Evolutionary conservation across 2,797 vertebrate genomes (phyloP).

Genomic region (Hoplostethus atlanticus): DNA sequence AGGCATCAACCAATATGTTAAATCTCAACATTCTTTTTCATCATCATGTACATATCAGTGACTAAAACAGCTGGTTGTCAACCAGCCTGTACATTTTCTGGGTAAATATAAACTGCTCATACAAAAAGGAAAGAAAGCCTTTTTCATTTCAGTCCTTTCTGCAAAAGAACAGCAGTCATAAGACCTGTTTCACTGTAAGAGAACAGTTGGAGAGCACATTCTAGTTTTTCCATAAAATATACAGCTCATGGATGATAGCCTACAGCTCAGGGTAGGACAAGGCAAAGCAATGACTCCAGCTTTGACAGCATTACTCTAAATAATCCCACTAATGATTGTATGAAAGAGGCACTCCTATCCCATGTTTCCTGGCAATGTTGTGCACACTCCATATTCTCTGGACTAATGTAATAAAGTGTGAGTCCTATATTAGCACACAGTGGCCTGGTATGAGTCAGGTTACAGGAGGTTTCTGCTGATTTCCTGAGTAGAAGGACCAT

Average conservation of each 20-base stretch:
- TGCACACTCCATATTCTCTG: not conserved
- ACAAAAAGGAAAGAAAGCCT: not conserved
- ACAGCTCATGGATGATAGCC: not conserved
- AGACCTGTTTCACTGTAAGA: not conserved
- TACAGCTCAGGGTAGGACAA: not conserved
- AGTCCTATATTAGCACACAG: not conserved
- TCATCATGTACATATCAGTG: slow-evolving; percentile 2
- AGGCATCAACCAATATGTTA: slow-evolving; percentile 17
- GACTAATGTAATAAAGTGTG: not conserved
- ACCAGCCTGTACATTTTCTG: not conserved
- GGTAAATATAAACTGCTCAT: not conserved
- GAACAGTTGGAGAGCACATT: not conserved
- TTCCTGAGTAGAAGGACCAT: not conserved
- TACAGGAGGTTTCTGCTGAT: slow-evolving; percentile 17
- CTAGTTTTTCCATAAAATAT: not conserved
- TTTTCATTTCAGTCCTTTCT: not conserved
- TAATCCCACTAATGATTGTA: not conserved
- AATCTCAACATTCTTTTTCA: slow-evolving; percentile 1
- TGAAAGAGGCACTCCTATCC: not conserved
- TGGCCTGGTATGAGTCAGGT: slow-evolving; percentile 3
- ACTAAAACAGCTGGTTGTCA: slow-evolving; percentile 7
- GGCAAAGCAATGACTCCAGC: not conserved
- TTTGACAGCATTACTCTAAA: not conserved
- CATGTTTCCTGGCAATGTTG: not conserved
- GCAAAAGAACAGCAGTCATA: not conserved